phyloP scores from a whole-genome alignment of 1,140 invertebrate genomes.

The Drosophila murphyi region DNA sequence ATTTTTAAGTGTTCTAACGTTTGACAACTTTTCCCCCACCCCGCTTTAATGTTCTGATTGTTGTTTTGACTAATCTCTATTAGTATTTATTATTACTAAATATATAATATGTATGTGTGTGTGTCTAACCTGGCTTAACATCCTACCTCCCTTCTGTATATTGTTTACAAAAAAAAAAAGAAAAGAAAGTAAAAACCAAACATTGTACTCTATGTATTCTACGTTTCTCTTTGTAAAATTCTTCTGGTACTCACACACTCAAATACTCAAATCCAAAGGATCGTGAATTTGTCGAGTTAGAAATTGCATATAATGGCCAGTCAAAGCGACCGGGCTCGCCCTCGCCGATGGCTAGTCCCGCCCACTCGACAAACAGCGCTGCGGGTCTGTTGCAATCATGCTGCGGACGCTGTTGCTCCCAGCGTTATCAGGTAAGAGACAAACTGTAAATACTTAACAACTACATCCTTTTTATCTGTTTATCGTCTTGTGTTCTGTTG shows the following conservation, averaged over 20 bases:
- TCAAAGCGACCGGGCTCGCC: conserved; percentile 94
- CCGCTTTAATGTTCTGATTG: conserved; percentile 55
- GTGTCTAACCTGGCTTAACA: conserved; percentile 42
- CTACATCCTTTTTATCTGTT: conserved; percentile 20
- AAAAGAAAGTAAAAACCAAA: conserved; percentile 43
- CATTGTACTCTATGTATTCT: conserved; percentile 80
- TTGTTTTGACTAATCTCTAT: conserved; percentile 55
- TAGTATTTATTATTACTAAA: conserved; percentile 57
- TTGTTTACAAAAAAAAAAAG: conserved; percentile 40
- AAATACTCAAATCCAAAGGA: conserved; percentile 88
- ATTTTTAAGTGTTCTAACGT: conserved; percentile 66
- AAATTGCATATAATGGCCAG: conserved; percentile 96
- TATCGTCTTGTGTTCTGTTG: conserved; percentile 19
- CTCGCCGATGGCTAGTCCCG: conserved; percentile 93
- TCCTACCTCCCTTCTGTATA: conserved; percentile 52
- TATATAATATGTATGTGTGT: conserved; percentile 45
- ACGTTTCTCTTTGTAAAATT: conserved; percentile 82
- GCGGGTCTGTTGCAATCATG: conserved; percentile 92
- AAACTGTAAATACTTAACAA: conserved; percentile 48
- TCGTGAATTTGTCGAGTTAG: conserved; percentile 98
- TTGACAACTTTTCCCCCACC: conserved; percentile 30
- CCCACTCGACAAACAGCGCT: conserved; percentile 91
- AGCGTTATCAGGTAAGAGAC: conserved; percentile 92
- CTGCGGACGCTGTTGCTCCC: conserved; percentile 93
- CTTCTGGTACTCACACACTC: conserved; percentile 72